Base-by-base conservation (phyloP, 2,113 vertebrate genomes). In the Tyrannus savana region DNA sequence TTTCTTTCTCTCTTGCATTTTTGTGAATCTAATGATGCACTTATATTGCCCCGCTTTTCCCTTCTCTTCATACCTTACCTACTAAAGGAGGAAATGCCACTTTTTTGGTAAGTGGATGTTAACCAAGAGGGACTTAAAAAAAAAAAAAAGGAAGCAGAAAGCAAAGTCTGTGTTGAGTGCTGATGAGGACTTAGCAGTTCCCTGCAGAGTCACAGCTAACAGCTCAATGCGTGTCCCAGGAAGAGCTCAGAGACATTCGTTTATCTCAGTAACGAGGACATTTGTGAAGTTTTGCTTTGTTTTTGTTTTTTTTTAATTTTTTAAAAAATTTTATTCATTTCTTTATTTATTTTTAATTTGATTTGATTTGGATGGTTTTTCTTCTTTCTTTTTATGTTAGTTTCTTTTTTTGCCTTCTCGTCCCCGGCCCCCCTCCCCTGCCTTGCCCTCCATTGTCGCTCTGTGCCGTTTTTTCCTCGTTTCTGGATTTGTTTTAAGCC, bases 21-120 rank as follows among this genome's bases (percentile, higher is more conserved):
- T 99, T 99, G 99, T 99, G 99, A 99, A 98, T 99, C 99, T 99
- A 99, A 99, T 99, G 99, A 99, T 99, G 99, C 99, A 99, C 99
- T 99, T 99, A 99, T 99, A 99, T 99, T 99, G 98, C 99, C 99
- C 99, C 99, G 98, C 99, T 99, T 99, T 99, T 99, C 99, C 99
- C 99, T 99, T 99, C 98, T 99, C 99, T 99, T 99, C 99, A 99
- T 99, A 99, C 99, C 99, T 99, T 99, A 99, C 99, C 99, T 99
- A 99, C 99, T 99, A 99, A 99, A 99, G 99, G 99, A 99, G 99
- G 99, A 99, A 99, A 99, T 99, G 97, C 99, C 99, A 99, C 99
- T 99, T 99, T 99, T 99, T 99, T 99, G 99, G 99, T 99, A 99
- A 99, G 99, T 99, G 99, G 99, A 99, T 99, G 99, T 99, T 99